These are phyloP conservation scores for Pseudomugil tenellus DNA, from an alignment of 2,797 vertebrate species.

Conservation along the genomic window DNA sequence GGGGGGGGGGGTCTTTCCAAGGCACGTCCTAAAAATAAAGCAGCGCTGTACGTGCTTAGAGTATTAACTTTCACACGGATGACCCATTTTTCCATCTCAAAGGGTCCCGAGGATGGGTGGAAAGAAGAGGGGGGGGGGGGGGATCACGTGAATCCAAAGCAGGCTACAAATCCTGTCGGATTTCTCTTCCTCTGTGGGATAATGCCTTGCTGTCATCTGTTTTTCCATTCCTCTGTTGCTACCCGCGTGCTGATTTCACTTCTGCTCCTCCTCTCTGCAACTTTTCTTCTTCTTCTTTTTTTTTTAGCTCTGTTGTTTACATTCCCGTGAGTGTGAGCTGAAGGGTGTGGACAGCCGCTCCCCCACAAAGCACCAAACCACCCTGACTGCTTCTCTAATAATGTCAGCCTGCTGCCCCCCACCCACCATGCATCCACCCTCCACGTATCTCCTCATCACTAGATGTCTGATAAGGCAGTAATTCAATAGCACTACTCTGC, in stretches of 20 bases:
- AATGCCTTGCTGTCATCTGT: constrained; percentile 68
- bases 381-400: constrained; percentile 44
- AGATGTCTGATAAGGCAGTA: constrained; percentile 63
- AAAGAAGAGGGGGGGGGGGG: constrained; percentile 39
- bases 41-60: constrained; percentile 76
- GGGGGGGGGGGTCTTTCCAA: constrained; percentile 65
- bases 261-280: constrained; percentile 43
- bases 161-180: constrained; percentile 77
- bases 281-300: constrained; percentile 41
- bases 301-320: constrained; percentile 71
- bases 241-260: constrained; percentile 34
- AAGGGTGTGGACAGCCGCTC: constrained; percentile 55
- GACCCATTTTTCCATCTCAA: constrained; percentile 84
- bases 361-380: constrained; percentile 16
- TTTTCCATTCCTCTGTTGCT: constrained; percentile 60
- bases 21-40: constrained; percentile 84
- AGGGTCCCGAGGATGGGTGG: constrained; percentile 70
- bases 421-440: constrained; percentile 24
- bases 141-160: constrained; percentile 75
- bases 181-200: constrained; percentile 66
- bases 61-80: constrained; percentile 82
- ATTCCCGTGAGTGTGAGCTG: constrained; percentile 63
- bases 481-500: constrained; percentile 51
- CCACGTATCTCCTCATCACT: constrained; percentile 62
- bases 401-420: constrained; percentile 45